Evolutionary conservation across 2,113 vertebrate genomes (phyloP), one percentile per base, ranked within the genome.

Genomic region (Cryptoleucopteryx plumbea): DNA sequence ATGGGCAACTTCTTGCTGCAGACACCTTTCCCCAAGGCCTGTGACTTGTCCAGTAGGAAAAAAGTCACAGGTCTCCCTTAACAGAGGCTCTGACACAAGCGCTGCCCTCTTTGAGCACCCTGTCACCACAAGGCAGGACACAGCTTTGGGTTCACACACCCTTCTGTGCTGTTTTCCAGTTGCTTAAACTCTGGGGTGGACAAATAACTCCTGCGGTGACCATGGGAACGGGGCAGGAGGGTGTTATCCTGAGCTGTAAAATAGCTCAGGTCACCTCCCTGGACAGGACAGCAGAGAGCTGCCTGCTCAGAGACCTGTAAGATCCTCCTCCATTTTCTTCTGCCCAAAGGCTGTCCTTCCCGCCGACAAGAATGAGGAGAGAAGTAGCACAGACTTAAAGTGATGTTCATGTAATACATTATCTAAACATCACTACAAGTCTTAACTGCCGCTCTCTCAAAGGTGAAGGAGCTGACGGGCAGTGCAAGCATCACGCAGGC

Each of bases 391-490:
- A 99, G 99, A 99, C 99, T 99, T 99, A 99, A 99, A 99, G 99
- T 99, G 99, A 99, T 99, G 99, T 99, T 99, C 99, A 99, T 99
- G 98, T 98, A 98, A 97, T 98, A 98, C 98, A 99, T 98, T 97
- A 98, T 98, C 99, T 99, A 99, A 99, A 99, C 99, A 99, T 99
- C 99, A 99, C 99, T 99, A 99, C 99, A 99, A 99, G 99, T 99
- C 99, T 99, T 99, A 99, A 99, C 99, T 95, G 98, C 98, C 78
- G 72, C 98, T 98, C 97, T 96, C 98, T 93, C 98, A 90, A 70
- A 95, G 97, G 95, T 4, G 43, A 91, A 95, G 97, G 95, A 92
- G 85, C 86, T 88, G 83, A 91, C 7, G 48, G 32, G 90, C 85
- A 90, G 91, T 2, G 2, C 32, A 21, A 75, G 68, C 19, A 1